Evolutionary conservation across 2,888 invertebrate species (phyloP).

Genomic region (Andricus curvator): DNA sequence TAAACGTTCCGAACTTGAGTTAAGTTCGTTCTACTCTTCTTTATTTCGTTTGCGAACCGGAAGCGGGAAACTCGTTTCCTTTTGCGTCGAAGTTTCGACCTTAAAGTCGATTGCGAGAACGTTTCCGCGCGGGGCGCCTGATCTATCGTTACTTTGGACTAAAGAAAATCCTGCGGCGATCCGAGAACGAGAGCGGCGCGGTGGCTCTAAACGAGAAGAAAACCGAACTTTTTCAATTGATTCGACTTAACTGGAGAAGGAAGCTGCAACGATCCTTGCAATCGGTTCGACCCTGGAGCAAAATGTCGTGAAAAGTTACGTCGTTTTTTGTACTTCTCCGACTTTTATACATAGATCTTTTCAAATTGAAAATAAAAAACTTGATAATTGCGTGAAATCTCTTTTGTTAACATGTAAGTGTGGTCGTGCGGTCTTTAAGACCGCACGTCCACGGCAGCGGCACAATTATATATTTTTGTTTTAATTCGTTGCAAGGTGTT

Average conservation of each 20-base stretch:
- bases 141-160: conserved; percentile 62
- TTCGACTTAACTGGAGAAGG: conserved; percentile 66
- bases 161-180: conserved; percentile 58
- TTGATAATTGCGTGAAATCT: no score
- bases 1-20: no score
- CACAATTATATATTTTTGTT: no score
- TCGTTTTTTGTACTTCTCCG: no score
- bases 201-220: conserved; percentile 61
- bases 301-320: conserved; percentile 58
- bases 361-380: no score
- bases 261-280: conserved; percentile 55
- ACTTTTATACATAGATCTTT: no score
- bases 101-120: conserved; percentile 48
- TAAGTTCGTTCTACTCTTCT: conserved; percentile 29
- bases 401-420: no score
- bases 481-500: no score
- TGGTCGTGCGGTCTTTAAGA: no score
- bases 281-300: conserved; percentile 49
- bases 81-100: conserved; percentile 57
- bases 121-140: conserved; percentile 59
- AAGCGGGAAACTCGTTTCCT: conserved; percentile 27
- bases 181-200: conserved; percentile 53
- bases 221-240: conserved; percentile 72
- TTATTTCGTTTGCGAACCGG: conserved; percentile 14
- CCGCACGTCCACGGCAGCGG: no score